Evolutionary conservation across 2,888 invertebrate genomes (phyloP), one percentile per base, ranked within the genome.

Genomic region (Tinea trinotella): DNA sequence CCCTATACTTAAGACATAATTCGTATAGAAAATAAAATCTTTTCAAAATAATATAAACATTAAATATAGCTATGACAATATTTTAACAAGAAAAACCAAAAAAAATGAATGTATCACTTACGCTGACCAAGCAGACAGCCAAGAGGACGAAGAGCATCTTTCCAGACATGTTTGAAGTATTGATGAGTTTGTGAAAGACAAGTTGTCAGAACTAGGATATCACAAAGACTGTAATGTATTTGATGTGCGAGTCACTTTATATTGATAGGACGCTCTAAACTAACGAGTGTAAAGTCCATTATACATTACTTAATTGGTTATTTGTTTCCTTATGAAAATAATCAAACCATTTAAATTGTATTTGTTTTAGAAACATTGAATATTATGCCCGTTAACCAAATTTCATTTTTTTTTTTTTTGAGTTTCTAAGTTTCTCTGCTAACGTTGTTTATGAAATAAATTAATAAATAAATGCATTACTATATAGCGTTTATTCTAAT

Each of bases 41-140:
- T 24, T 24, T 24, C 24, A 24, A 24, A 5, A 24, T 24, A 24
- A 24, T 7, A 24, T 24, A 24, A 24, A 7, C 24, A n/a, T 24
- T 24, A 9, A 9, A 24, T 7, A 24, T 7, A 24, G 5, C 24
- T 24, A 24, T 7, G 9, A 7, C 5, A 12, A 35, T 35, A 35
- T 35, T 35, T 35, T 35, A 35, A 7, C 3, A n/a, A 7, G 10
- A 4, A 7, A 13, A 10, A 53, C 22, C 50, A 30, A 17, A 54
- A 30, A 20, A 35, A 40, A 40, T 53, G 57, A 17, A 44, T 52
- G 12, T 12, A 35, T 46, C 62, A 76, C 76, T 74, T 55, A 79
- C 78, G 57, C 67, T 70, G 56, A 74, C 62, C 56, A 82, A 71
- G 69, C 78, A 78, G 35, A 79, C 61, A 48, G 72, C 76, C 65